A percentile compares a stretch with the other conserved stretches of the same genome.
Conservation (phyloP, 2,888 invertebrate species). For the Zygothrica quintamaculata region DNA sequence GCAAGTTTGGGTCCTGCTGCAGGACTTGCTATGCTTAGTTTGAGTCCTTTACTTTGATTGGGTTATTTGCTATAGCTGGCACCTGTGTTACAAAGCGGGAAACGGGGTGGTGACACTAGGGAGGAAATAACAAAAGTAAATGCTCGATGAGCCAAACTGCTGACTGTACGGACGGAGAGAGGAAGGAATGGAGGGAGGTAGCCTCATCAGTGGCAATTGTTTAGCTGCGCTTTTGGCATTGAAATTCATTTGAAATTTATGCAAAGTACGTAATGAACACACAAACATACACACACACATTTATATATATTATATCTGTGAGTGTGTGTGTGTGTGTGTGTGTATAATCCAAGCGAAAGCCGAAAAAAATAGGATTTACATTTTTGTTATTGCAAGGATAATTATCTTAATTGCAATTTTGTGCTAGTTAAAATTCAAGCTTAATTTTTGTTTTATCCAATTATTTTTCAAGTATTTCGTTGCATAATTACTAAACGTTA, state of each 20-base stretch:
- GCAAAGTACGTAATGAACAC: conserved; percentile 59
- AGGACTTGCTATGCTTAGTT: background rate
- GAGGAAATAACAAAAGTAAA: no score
- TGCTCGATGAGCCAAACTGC: background rate
- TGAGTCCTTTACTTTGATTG: conserved; percentile 49
- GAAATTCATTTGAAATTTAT: conserved; percentile 75
- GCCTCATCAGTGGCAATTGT: conserved; percentile 71
- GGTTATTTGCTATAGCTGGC: conserved; percentile 24
- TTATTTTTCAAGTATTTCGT: conserved; percentile 18
- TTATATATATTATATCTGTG: no score
- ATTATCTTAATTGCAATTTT: conserved; percentile 81
- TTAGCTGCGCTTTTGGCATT: conserved; percentile 72
- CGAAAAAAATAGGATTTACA: conserved; percentile 53
- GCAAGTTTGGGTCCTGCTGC: conserved; percentile 7
- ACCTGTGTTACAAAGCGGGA: conserved; percentile 30
- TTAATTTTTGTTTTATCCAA: conserved; percentile 29
- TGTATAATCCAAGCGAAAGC: conserved; percentile 39
- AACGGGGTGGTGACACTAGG: background rate
- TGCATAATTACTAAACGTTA: background rate
- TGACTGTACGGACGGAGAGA: no score
- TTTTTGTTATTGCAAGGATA: conserved; percentile 74
- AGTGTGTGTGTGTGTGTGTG: no score
- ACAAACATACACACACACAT: background rate
- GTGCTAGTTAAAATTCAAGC: conserved; percentile 62
- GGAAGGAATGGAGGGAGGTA: no score